phyloP scores from a whole-genome alignment of 2,888 invertebrate species.

The Zygaena filipendulae region DNA sequence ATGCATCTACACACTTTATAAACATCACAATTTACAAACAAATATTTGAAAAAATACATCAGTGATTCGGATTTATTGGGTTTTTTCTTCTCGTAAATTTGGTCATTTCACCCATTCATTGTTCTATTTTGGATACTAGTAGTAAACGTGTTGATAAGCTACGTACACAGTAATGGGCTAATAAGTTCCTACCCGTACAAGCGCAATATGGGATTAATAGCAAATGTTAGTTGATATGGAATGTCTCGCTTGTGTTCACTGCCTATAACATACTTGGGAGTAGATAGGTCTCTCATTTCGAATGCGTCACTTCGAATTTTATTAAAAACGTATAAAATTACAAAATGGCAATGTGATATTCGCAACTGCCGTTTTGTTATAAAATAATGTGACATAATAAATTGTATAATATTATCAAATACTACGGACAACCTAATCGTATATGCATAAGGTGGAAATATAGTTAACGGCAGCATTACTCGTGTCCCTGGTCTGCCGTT shows the following conservation, averaged over 20 bases:
- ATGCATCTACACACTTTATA: no score
- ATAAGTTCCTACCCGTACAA: no score
- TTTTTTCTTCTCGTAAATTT: no score
- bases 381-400: conserved; percentile 43
- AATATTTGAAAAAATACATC: no score
- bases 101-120: no score
- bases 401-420: conserved; percentile 59
- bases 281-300: conserved; percentile 37
- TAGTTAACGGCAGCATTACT: conserved; percentile 33
- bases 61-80: no score
- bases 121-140: no score
- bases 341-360: conserved; percentile 58
- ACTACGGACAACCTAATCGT: conserved; percentile 40
- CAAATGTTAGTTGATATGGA: conserved; percentile 54
- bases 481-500: conserved; percentile 19
- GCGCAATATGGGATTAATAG: conserved; percentile 9
- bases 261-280: conserved; percentile 41
- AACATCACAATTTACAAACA: no score
- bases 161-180: no score
- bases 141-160: no score
- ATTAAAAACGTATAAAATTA: conserved; percentile 66
- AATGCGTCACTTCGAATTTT: conserved; percentile 54
- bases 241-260: conserved; percentile 61
- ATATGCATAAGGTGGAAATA: conserved; percentile 49
- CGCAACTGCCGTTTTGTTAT: conserved; percentile 40